A percentile compares a stretch with the other conserved stretches of the same genome.
Evolutionary conservation across 2,888 invertebrate species (phyloP).

Genomic region (Smittia sp.): DNA sequence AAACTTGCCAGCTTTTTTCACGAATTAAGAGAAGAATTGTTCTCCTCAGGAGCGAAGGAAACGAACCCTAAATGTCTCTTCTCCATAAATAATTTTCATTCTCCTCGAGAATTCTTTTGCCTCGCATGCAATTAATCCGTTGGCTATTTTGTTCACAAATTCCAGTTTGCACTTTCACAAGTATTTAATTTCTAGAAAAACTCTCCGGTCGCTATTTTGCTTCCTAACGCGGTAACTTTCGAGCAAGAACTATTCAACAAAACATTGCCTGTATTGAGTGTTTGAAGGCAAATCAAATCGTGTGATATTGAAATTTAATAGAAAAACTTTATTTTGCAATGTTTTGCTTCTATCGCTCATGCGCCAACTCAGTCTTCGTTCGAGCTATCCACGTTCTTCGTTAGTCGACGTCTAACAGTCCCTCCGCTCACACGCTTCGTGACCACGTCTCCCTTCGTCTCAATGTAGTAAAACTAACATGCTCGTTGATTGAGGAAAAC

Average conservation of each 20-base stretch:
- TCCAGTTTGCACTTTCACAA: not conserved
- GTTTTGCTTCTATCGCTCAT: not conserved
- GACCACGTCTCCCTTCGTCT: not conserved
- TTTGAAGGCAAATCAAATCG: conserved; percentile 37
- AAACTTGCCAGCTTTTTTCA: too few relatives aligned
- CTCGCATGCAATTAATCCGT: too few relatives aligned
- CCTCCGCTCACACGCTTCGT: not conserved
- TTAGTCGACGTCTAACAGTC: not conserved
- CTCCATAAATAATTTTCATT: too few relatives aligned
- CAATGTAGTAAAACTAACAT: not conserved
- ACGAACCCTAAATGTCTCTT: conserved; percentile 29
- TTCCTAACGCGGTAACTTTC: conserved; percentile 16
- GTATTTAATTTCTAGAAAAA: not conserved
- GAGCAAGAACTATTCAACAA: conserved; percentile 20
- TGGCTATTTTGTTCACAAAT: not conserved
- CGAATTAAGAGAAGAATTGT: not conserved
- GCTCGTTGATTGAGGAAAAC: not conserved
- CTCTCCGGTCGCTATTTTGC: not conserved
- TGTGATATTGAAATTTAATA: conserved; percentile 37
- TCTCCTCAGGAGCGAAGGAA: conserved; percentile 4
- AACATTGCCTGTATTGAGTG: conserved; percentile 29
- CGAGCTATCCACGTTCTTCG: not conserved
- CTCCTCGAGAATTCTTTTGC: too few relatives aligned
- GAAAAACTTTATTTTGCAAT: not conserved
- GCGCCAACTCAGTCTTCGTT: not conserved